Base-by-base conservation (phyloP, 92 coral and sea anemone species). In the Micromussa lordhowensis region DNA sequence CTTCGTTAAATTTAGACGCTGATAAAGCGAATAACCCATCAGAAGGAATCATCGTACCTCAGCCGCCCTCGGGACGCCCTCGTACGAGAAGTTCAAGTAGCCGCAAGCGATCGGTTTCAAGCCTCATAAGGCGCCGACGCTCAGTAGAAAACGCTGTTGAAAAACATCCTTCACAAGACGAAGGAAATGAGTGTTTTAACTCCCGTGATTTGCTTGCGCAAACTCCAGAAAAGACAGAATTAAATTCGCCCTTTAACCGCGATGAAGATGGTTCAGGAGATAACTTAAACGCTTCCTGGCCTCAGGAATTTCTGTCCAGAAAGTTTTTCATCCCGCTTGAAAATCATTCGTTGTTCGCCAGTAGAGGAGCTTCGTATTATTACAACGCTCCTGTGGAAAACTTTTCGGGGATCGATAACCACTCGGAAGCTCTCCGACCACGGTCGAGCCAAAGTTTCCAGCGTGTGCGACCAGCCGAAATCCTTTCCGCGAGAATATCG, bases 11-110 rank as follows among this genome's bases (percentile, higher is more conserved):
- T 30, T 88, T 82, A 30, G 88, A 93, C 59, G 88, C 70, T 7
- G 80, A 36, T 17, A 87, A 55, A 32, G 61, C 36, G 28, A 69
- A 55, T n/a, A 35, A 58, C 22, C 48, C 17, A 19, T 70, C 66
- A 58, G 92, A 55, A 40, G 72, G 81, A 16, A 44, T 85, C 6
- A 66, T 91, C 17, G 82, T 87, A 17, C 96, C 96, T 36, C 92
- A 94, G 38, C 96, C 96, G 8, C 96, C 96, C 5, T 93, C 94
- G 19, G 92, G 96, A n/a, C 90, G 94, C 18, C 96, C 96, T 44
- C 94, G 81, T 14, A 82, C 93, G 55, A 48, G 95, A 83, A 87
- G 83, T 64, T 10, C 34, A 16, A 68, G 89, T 24, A 30, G 72
- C 31, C 90, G 90, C 2, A 87, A 69, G 36, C 68, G 82, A 34